phyloP scores from a whole-genome alignment of 2,888 invertebrate species.

The Folsomia candida region DNA sequence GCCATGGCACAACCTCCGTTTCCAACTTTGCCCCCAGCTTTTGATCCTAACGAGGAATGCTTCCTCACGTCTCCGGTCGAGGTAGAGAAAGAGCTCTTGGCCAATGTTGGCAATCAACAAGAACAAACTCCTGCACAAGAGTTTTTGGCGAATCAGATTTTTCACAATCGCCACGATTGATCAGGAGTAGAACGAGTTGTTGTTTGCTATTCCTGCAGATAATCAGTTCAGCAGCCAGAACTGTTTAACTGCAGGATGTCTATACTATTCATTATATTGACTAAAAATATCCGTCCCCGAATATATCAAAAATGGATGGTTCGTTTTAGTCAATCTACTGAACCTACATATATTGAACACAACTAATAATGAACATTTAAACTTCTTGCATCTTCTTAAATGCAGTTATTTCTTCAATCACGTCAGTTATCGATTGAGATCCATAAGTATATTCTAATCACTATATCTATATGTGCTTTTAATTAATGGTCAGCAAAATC shows the following conservation, averaged over 20 bases:
- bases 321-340: background rate
- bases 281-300: too few species aligned
- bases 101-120: too few species aligned
- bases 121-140: background rate
- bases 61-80: background rate
- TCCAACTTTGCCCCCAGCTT: slow-evolving; percentile 55
- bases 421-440: background rate
- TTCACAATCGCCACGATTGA: background rate
- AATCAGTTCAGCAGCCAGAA: background rate
- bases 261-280: too few species aligned
- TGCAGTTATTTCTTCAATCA: too few species aligned
- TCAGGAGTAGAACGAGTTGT: too few species aligned
- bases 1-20: slow-evolving; percentile 61
- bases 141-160: background rate
- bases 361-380: background rate
- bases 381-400: too few species aligned
- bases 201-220: background rate
- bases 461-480: background rate
- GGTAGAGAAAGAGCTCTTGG: background rate
- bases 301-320: too few species aligned
- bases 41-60: slow-evolving; percentile 45
- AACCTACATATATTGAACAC: background rate
- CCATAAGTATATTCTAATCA: background rate
- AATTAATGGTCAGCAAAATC: too few species aligned
- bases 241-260: background rate